These are phyloP conservation scores for Cryptoleucopteryx plumbea DNA, from an alignment of 2,113 vertebrate species.

Conservation along the genomic window DNA sequence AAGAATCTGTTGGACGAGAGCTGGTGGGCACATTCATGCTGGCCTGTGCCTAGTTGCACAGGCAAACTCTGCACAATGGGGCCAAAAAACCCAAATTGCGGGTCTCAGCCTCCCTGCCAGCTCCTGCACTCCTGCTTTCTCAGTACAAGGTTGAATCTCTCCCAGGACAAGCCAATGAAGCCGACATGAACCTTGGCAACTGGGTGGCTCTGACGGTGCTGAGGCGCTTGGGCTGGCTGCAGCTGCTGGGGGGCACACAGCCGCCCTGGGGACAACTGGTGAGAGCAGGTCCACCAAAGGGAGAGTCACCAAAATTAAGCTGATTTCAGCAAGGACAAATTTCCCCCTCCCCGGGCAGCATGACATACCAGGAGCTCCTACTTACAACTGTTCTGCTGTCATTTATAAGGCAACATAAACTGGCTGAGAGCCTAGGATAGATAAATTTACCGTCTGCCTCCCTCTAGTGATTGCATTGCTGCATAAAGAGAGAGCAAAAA, in stretches of 20 bases:
- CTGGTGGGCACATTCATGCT: rapidly evolving
- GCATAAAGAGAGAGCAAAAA: neutral
- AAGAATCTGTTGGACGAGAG: neutral
- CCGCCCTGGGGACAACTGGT: neutral
- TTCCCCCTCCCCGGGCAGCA: neutral
- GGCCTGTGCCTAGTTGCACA: rapidly evolving
- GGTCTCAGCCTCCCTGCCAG: neutral
- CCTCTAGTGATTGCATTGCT: conserved; percentile 2
- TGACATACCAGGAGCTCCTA: neutral
- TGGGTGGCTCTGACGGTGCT: neutral
- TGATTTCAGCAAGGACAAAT: neutral
- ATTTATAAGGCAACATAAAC: neutral
- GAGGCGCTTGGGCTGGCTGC: neutral
- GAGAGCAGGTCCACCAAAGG: neutral
- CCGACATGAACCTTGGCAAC: neutral
- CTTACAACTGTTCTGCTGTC: neutral
- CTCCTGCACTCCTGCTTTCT: neutral
- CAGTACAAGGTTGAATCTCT: neutral
- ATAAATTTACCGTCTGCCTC: neutral
- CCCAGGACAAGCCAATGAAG: neutral
- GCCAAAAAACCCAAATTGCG: neutral
- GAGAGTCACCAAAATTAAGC: neutral
- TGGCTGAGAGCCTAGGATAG: neutral
- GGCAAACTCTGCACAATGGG: neutral
- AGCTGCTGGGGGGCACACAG: neutral